Conservation (phyloP, 1,140 invertebrate genomes). For the Eurytemora carolleeae region DNA sequence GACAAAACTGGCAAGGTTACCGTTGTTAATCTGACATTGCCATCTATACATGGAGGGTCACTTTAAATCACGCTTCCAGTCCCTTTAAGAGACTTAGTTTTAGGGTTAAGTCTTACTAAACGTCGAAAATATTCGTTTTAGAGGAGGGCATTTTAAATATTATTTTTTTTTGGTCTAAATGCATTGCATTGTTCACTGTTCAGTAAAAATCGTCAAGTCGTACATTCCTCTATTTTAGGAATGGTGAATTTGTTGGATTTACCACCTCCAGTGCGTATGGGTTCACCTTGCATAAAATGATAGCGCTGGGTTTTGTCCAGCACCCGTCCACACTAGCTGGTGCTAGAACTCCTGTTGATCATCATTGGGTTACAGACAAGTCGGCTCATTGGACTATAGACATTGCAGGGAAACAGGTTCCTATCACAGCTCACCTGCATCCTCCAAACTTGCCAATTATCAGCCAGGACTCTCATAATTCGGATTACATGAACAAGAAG, state of each 20-base stretch:
- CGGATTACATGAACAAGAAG: not conserved
- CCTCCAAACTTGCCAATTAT: not conserved
- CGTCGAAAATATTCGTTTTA: no score
- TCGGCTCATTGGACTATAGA: conserved; percentile 42
- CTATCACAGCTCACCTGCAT: not conserved
- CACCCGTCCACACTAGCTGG: conserved; percentile 22
- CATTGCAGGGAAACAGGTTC: conserved; percentile 32
- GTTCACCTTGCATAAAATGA: conserved; percentile 37
- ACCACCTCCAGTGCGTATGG: conserved; percentile 28
- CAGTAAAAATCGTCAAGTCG: no score
- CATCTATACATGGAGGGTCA: no score
- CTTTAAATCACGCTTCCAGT: no score
- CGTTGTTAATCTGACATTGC: no score
- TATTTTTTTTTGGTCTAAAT: no score
- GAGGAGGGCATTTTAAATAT: no score
- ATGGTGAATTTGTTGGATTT: conserved; percentile 12
- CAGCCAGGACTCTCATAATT: not conserved
- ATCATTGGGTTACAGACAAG: conserved; percentile 34
- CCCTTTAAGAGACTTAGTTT: no score
- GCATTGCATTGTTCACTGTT: no score
- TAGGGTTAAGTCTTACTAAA: no score
- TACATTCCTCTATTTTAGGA: conserved; percentile 13
- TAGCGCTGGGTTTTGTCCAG: conserved; percentile 42
- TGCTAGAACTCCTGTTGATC: conserved; percentile 24
- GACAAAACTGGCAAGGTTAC: no score